Conservation (phyloP, 2,888 invertebrate genomes). For the Nomada lathburiana region DNA sequence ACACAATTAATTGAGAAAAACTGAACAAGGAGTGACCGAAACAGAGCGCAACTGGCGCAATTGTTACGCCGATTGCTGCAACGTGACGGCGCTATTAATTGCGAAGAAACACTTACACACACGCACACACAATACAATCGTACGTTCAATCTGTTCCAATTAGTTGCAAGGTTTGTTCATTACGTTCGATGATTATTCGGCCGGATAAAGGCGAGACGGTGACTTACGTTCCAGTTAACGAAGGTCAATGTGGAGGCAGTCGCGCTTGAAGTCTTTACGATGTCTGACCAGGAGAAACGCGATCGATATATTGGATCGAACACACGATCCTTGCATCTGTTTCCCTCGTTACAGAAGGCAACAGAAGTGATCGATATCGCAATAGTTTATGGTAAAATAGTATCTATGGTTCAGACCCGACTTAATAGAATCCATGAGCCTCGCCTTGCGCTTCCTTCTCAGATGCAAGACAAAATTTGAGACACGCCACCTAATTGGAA, state of each 20-base stretch:
- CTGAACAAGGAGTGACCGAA: slow-evolving; percentile 1
- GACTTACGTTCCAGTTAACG: slow-evolving; percentile 48
- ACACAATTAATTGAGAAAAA: slow-evolving; percentile 2
- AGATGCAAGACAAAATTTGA: too few species aligned
- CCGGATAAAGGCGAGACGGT: slow-evolving; percentile 55
- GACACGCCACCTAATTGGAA: too few species aligned
- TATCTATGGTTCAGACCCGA: too few species aligned
- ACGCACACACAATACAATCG: slow-evolving; percentile 27
- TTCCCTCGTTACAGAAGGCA: background rate
- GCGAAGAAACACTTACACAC: slow-evolving; percentile 51
- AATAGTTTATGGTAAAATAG: too few species aligned
- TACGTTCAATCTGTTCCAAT: slow-evolving; percentile 63
- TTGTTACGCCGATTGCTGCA: slow-evolving; percentile 65
- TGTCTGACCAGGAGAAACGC: background rate
- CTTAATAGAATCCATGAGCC: too few species aligned
- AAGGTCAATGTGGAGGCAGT: slow-evolving; percentile 46
- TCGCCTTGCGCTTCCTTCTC: too few species aligned
- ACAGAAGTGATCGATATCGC: too few species aligned
- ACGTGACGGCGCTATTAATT: slow-evolving; percentile 59
- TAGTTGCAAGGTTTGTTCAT: slow-evolving; percentile 61
- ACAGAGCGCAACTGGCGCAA: slow-evolving; percentile 23
- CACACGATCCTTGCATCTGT: background rate
- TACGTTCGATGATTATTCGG: slow-evolving; percentile 58
- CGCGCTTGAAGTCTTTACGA: slow-evolving; percentile 29
- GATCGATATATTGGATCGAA: slow-evolving; percentile 6